Conservation (phyloP, 2,113 vertebrate genomes). For the Emberiza fucata region DNA sequence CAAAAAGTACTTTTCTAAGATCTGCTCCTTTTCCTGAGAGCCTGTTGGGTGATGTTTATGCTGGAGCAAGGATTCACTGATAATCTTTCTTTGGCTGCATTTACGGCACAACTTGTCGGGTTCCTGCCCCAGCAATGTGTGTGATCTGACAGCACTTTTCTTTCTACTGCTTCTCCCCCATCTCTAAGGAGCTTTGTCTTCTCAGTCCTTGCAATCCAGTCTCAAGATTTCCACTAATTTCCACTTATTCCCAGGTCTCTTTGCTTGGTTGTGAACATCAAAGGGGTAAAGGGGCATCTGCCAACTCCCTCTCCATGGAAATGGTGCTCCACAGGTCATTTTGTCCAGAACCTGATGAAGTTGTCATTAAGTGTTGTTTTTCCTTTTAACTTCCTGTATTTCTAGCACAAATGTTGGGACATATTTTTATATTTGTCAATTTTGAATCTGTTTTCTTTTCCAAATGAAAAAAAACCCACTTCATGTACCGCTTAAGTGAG, state of each 20-base stretch:
- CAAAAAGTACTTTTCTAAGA: not conserved
- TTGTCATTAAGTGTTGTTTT: not conserved
- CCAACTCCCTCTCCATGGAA: not conserved
- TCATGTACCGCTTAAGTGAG: not conserved
- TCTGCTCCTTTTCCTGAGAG: not conserved
- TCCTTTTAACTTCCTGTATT: not conserved
- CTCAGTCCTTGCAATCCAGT: not conserved
- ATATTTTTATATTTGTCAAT: not conserved
- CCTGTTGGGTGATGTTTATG: not conserved
- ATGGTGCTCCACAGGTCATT: not conserved
- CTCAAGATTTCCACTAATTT: not conserved
- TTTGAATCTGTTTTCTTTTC: not conserved
- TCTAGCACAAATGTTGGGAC: not conserved
- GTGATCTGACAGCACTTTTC: not conserved
- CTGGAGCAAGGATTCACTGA: not conserved
- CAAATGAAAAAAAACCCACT: not conserved
- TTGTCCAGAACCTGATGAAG: not conserved
- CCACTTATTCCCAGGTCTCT: not conserved
- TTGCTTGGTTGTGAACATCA: not conserved
- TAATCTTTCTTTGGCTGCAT: not conserved
- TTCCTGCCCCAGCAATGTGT: not conserved
- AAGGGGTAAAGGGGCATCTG: not conserved
- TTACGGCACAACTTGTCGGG: fast-evolving
- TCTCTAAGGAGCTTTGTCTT: not conserved
- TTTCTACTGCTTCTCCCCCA: not conserved